Evolutionary conservation across 2,888 invertebrate species (phyloP).

Genomic region (Dasypolia templi): DNA sequence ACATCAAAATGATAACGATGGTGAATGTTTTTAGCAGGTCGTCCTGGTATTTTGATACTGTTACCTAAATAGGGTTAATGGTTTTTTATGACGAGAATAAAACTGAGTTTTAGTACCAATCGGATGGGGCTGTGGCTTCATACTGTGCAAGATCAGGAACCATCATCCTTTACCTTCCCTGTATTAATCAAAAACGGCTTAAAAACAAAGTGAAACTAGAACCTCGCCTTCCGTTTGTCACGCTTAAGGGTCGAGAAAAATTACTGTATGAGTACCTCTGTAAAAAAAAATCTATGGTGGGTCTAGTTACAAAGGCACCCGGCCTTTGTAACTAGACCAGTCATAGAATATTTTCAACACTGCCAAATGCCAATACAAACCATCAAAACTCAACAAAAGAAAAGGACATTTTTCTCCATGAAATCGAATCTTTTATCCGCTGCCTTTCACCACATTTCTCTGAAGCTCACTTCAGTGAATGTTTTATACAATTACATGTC

Average conservation of each 20-base stretch:
- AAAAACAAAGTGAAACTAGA: too few species aligned
- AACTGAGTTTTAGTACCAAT: too few species aligned
- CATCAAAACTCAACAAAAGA: slow-evolving; percentile 10
- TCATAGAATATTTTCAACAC: neutral
- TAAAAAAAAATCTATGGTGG: too few species aligned
- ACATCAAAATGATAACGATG: slow-evolving; percentile 27
- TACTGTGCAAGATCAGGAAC: too few species aligned
- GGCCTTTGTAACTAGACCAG: neutral
- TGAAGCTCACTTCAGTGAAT: slow-evolving; percentile 9
- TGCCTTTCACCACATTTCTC: neutral
- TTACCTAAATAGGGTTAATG: neutral
- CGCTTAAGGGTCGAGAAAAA: too few species aligned
- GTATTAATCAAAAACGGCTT: too few species aligned
- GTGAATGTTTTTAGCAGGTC: slow-evolving; percentile 4
- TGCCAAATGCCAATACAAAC: neutral
- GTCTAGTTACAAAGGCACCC: too few species aligned
- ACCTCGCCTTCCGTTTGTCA: neutral
- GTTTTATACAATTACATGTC: slow-evolving; percentile 38
- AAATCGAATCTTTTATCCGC: slow-evolving; percentile 7
- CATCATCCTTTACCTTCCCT: too few species aligned
- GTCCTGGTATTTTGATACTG: neutral
- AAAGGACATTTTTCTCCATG: neutral
- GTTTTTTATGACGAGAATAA: neutral
- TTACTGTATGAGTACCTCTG: neutral
- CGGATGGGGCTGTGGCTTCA: too few species aligned